Base-by-base conservation (phyloP, 2,888 invertebrate species). In the Zygaena filipendulae region DNA sequence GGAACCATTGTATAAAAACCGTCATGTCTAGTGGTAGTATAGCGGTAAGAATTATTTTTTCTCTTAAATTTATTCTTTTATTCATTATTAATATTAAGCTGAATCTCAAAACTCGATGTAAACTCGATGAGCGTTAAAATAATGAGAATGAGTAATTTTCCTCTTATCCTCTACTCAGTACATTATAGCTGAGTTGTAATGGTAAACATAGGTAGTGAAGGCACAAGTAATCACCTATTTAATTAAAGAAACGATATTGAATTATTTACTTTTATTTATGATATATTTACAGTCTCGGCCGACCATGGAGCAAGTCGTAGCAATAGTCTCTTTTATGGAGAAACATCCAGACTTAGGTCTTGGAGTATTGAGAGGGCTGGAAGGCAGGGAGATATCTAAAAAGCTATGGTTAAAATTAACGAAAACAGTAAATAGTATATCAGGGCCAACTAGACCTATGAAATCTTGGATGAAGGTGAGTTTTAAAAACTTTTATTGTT, bases 381-480 rank as follows among this genome's bases (percentile, higher is more conserved):
- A 77, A 33, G 75, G 71, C 6, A 51, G 77, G 9, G 64, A 71
- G 14, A 63, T 66, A 40, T 67, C 74, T 33, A 77, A 77, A 38
- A 71, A 62, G 35, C 51, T 77, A 3, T 79, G 77, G 77, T 52
- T 62, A 16, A 52, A 66, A 30, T 42, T 77, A 5, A 67, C 75
- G 2, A 56, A 62, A 30, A 56, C 63, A 24, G 62, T 75, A 3
- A 79, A 79, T 38, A 57, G 52, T 32, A 59, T 71, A 3, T 44
- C 47, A 1, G 79, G 79, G 3, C 75, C 75, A 2, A 71, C 66
- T 4, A 51, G 77, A 21, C 68, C 77, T 27, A 63, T 72, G 64
- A 77, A 77, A 31, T 75, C 74, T 33, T 79, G 79, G 79, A 58
- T 75, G 7, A 79, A 77, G 53, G 79, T 75, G 42, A 45, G 51